Base-by-base conservation (phyloP, 2,888 invertebrate species). In the Tanypteryx hageni region DNA sequence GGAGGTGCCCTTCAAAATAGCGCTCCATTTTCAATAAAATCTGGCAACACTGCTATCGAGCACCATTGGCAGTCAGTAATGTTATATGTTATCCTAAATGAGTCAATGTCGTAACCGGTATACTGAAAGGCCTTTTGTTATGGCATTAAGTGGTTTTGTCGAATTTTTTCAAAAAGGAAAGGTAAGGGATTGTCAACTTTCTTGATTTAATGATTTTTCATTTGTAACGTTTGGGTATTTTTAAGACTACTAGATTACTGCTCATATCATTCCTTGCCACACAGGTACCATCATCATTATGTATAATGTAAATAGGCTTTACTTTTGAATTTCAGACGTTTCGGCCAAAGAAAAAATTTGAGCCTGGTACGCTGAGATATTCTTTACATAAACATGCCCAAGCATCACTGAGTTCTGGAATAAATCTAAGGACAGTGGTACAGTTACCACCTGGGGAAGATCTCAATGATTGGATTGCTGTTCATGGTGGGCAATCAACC, bases 381-480 rank as follows among this genome's bases (percentile, higher is more conserved):
- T 98, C 98, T 92, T 95, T 99, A 58, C 98, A 98, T 94, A 98
- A 98, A 95, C 98, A 98, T 94, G 98, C 98, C 0, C 98, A 98
- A 95, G 98, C 98, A 18, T 98, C 98, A 92, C 95, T 99, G 27
- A 98, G 98, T 95, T 98, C 98, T 4, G 98, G 98, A 7, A 97
- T 98, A 93, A 98, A 99, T 95, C 96, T 99, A 93, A 96, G 97
- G 93, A 95, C 96, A 92, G 98, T 97, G 1, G 99, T 99, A 0
- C 97, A 97, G 94, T 95, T 99, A 93, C 98, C 98, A 1, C 96
- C 96, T 58, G 97, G 97, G 9, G 98, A 99, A 95, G 97, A 98
- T 95, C 95, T 97, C 92, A 98, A 98, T 94, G 99, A 99, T 95
- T 99, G 99, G 99, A 96, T 98, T 76, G 98, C 98, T 27, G 98